Evolutionary conservation across 1,140 invertebrate species (phyloP), one percentile per base, ranked within the genome.

Genomic region (Periplaneta americana): DNA sequence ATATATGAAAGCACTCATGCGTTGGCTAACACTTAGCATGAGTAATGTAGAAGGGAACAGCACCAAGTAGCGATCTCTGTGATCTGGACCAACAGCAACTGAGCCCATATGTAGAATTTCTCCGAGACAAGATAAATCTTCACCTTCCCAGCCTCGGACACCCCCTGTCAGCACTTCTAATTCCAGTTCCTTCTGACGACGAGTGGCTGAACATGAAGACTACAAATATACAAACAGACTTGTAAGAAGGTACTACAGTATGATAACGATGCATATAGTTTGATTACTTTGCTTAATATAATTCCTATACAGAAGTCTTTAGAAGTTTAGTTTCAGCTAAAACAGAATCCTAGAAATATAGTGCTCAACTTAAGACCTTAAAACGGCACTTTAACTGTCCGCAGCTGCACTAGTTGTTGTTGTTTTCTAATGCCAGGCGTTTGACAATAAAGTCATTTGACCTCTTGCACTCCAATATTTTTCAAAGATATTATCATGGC

Each of bases 131-230:
- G 90, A 89, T 31, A 96, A 86, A 85, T 95, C 96, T 84, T 97
- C 95, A n/a, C 97, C 97, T 86, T 98, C 96, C 97, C 97, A 99
- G 4, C 95, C 96, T 83, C 95, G 92, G n/a, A 99, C 95, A 33
- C 95, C 95, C 9, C 96, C 96, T 1, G 94, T 96, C 83, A 99
- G 90, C 57, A 99, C 96, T 90, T 99, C 98, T 74, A 98, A 89
- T 84, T 99, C 98, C 85, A 98, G 91, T 90, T 99, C 98, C 88
- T 98, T 98, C 86, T 98, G 96, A n/a, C 97, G 94, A 77, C 98
- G 90, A 33, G 95, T 92, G 34, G 94, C 92, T 80, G 94, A 92
- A 88, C 97, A 98, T 48, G 92, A 91, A 86, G 95, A 93, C 96
- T 98, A 85, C 13, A 86, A 84, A 75, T 66, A 39, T 77, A 83